Evolutionary conservation across 2,888 invertebrate genomes (phyloP).

Genomic region (Sepioteuthis lessoniana): DNA sequence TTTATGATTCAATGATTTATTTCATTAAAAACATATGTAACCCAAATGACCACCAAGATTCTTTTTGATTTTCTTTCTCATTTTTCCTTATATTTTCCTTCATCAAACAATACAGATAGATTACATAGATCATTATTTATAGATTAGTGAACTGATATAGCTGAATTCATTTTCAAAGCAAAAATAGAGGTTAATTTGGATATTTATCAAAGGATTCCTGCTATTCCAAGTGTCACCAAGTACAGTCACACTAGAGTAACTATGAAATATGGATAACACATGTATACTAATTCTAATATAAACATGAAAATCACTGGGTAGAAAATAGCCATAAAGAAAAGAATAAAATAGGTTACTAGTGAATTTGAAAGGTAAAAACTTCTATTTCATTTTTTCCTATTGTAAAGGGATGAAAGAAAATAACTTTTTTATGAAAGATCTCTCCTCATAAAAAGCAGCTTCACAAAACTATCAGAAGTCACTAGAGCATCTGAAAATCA

Average conservation of each 20-base stretch:
- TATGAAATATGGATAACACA: not conserved
- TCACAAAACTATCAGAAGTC: not conserved
- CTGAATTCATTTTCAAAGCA: no score
- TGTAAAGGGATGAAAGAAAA: not conserved
- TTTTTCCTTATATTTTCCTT: no score
- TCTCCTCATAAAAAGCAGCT: not conserved
- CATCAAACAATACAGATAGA: no score
- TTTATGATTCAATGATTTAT: no score
- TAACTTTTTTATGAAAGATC: no score
- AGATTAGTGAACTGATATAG: no score
- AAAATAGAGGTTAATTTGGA: not conserved
- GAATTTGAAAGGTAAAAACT: not conserved
- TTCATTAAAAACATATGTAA: no score
- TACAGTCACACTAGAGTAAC: no score
- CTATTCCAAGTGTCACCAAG: not conserved
- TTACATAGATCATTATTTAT: no score
- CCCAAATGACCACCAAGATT: no score
- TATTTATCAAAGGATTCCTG: not conserved
- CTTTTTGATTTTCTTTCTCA: no score
- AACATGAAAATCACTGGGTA: slow-evolving; percentile 14
- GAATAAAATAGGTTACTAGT: not conserved
- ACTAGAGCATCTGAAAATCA: not conserved
- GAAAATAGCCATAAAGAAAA: not conserved
- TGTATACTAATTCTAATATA: not conserved
- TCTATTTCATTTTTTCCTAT: not conserved